Conservation (phyloP, 2,888 invertebrate species). For the Zygogramma bicolorata region DNA sequence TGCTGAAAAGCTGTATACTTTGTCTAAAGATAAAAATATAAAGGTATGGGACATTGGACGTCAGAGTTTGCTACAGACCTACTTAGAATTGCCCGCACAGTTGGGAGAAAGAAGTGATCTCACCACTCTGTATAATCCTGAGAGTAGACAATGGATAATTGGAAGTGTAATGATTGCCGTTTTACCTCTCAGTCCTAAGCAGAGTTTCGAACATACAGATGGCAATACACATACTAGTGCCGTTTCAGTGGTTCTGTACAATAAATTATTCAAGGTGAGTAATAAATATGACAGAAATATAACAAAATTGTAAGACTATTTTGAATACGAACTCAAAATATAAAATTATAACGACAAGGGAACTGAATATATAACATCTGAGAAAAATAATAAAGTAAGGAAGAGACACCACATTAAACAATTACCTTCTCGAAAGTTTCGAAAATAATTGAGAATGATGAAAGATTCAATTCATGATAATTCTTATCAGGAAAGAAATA, state of each 20-base stretch:
- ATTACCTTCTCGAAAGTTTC: too few species aligned
- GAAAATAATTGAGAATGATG: too few species aligned
- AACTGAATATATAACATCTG: too few species aligned
- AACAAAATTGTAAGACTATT: too few species aligned
- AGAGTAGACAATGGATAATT: conserved; percentile 75
- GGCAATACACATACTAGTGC: conserved; percentile 73
- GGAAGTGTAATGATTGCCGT: conserved; percentile 76
- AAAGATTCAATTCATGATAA: too few species aligned
- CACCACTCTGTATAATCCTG: conserved; percentile 72
- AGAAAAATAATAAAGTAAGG: too few species aligned
- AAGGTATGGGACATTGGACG: conserved; percentile 82
- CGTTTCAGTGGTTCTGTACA: conserved; percentile 81
- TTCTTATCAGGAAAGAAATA: too few species aligned
- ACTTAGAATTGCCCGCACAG: conserved; percentile 73
- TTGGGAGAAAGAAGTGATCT: conserved; percentile 72
- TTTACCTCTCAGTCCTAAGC: conserved; percentile 74
- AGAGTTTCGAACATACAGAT: conserved; percentile 78
- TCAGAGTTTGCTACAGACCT: conserved; percentile 79
- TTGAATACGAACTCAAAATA: too few species aligned
- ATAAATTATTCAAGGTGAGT: conserved; percentile 73
- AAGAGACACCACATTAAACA: too few species aligned
- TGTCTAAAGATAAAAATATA: conserved; percentile 79
- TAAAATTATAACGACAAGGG: too few species aligned
- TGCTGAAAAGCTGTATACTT: conserved; percentile 77
- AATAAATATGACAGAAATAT: background rate